Evolutionary conservation across 2,113 vertebrate genomes (phyloP), one percentile per base, ranked within the genome.

Genomic region (Halcyon senegalensis): DNA sequence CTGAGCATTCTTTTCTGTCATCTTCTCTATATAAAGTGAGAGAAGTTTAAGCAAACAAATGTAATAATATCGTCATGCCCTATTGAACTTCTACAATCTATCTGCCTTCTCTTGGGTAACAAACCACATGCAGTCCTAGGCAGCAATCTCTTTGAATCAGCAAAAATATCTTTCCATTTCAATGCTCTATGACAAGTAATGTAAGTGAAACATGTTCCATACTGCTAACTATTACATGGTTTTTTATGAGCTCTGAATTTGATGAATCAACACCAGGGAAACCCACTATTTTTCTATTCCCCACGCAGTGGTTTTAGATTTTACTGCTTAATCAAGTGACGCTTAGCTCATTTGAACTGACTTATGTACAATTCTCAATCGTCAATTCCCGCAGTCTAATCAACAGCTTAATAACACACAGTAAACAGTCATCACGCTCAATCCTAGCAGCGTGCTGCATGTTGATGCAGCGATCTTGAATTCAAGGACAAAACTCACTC

Each of bases 401-500:
- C 94, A 94, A 90, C 83, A 91, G n/a, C 89, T 93, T 91, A 95
- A 93, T 85, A 94, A 69, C 59, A 62, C 0, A 2, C 46, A 85
- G 63, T 81, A 89, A 95, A 81, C 66, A 81, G 59, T 67, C 83
- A 70, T 89, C 90, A 60, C 2, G 2, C 68, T 91, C 12, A 2
- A 48, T 81, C 75, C 64, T n/a, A 60, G 88, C 75, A 96, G 90
- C 80, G 89, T 5, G 8, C 58, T 83, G 60, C 35, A 83, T 8
- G 1, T 13, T 33, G 79, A 90, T 75, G 66, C 87, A 69, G 63
- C 20, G 5, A 63, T 84, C n/a, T 92, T 90, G 21, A 58, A 59
- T 93, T 94, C 93, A 92, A 94, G 94, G 91, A 87, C 62, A 64
- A 93, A 82, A 90, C 69, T 77, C 44, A 44, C 85, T 94, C 84